phyloP scores from a whole-genome alignment of 2,797 vertebrate species.

The Oreonectes daqikongensis region DNA sequence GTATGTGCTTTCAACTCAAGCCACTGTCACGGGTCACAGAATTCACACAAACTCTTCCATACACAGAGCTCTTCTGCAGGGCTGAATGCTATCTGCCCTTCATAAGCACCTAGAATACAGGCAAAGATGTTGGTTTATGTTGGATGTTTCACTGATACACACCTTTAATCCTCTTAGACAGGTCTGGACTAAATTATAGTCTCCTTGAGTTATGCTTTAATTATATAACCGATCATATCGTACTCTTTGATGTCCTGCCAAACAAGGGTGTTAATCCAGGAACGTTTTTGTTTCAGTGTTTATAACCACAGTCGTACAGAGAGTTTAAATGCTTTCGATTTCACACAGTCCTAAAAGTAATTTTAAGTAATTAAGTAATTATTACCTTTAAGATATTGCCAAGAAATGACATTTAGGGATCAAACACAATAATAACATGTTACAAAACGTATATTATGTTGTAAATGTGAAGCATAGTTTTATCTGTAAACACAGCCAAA shows the following conservation, averaged over 20 bases:
- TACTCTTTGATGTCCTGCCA: neutral
- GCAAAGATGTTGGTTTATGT: neutral
- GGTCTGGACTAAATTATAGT: slow-evolving; percentile 5
- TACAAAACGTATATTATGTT: slow-evolving; percentile 7
- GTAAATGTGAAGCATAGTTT: slow-evolving; percentile 13
- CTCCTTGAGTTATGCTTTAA: slow-evolving; percentile 27
- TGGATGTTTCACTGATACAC: neutral
- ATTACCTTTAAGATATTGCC: neutral
- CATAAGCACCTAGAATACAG: neutral
- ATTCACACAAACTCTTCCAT: neutral
- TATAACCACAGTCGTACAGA: neutral
- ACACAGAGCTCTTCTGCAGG: neutral
- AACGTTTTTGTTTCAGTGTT: neutral
- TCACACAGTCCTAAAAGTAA: neutral
- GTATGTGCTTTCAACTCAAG: neutral
- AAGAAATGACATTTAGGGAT: neutral
- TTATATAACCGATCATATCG: slow-evolving; percentile 35
- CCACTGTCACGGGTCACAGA: neutral
- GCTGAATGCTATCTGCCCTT: slow-evolving; percentile 6
- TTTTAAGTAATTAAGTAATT: too few species aligned
- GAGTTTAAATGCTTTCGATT: slow-evolving; percentile 12
- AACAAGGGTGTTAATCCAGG: slow-evolving; percentile 1
- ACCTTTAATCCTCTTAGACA: slow-evolving; percentile 34
- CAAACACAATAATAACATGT: neutral
- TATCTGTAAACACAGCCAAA: neutral